phyloP scores from a whole-genome alignment of 2,113 vertebrate species.

The Paratilapia polleni region DNA sequence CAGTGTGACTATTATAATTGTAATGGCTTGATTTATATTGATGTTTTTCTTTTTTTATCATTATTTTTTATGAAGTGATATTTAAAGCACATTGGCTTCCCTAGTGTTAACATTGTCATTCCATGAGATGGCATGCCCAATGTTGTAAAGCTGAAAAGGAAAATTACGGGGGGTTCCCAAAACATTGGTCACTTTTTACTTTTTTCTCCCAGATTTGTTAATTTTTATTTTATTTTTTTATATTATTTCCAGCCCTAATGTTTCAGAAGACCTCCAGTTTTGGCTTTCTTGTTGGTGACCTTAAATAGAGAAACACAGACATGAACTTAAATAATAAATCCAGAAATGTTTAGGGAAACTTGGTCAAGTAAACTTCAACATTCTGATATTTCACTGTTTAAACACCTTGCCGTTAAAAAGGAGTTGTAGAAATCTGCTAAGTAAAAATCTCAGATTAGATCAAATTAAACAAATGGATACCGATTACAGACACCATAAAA shows the following conservation, averaged over 20 bases:
- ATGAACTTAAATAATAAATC: not conserved
- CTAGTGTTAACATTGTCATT: constrained; percentile 43
- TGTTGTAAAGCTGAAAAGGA: constrained; percentile 37
- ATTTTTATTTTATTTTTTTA: not conserved
- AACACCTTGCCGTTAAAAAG: constrained; percentile 20
- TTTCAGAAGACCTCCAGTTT: not conserved
- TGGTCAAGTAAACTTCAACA: not conserved
- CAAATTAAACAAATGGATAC: not conserved
- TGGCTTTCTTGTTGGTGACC: not conserved
- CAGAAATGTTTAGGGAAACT: constrained; percentile 44
- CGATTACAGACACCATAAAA: not conserved
- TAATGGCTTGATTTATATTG: constrained; percentile 44
- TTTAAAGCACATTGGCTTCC: constrained; percentile 57
- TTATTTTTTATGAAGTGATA: constrained; percentile 47
- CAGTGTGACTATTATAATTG: constrained; percentile 56
- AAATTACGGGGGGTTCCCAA: constrained; percentile 56
- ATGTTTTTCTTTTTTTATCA: constrained; percentile 23
- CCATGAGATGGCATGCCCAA: constrained; percentile 23
- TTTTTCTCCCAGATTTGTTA: not conserved
- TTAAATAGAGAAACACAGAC: not conserved
- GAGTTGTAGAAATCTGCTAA: constrained; percentile 18
- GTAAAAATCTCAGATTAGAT: not conserved
- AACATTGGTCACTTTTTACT: constrained; percentile 27
- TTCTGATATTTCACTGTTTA: constrained; percentile 17
- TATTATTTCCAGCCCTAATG: too few species aligned